Evolutionary conservation across 2,888 invertebrate species (phyloP).

Genomic region (Nymphalis c-album): DNA sequence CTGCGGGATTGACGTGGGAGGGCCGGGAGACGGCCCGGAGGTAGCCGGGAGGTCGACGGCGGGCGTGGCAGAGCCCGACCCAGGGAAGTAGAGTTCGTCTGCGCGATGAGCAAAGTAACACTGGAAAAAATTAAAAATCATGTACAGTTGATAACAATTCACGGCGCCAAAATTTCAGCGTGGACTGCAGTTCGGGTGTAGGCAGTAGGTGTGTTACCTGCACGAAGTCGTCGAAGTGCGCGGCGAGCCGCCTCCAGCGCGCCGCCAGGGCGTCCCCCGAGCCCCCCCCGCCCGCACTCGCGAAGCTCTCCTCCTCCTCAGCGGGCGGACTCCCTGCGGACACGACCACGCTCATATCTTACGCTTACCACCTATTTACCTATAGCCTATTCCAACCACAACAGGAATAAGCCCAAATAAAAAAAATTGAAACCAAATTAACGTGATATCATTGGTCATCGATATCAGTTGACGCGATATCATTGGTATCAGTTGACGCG

Average conservation of each 20-base stretch:
- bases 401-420: too few species aligned
- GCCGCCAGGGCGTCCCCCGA: slow-evolving; percentile 81
- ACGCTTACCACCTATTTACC: too few species aligned
- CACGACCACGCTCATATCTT: neutral
- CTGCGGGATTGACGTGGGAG: slow-evolving; percentile 19
- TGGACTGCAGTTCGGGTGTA: too few species aligned
- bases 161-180: too few species aligned
- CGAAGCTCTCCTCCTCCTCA: slow-evolving; percentile 64
- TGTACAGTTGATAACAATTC: too few species aligned
- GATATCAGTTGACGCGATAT: too few species aligned
- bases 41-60: slow-evolving; percentile 46
- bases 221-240: slow-evolving; percentile 94
- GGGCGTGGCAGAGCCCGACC: slow-evolving; percentile 50
- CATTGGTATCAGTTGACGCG: too few species aligned
- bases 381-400: too few species aligned
- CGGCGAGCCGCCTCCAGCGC: slow-evolving; percentile 88
- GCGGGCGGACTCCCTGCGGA: slow-evolving; percentile 40
- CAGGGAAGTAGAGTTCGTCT: slow-evolving; percentile 85
- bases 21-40: slow-evolving; percentile 23
- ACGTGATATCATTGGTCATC: too few species aligned
- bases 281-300: slow-evolving; percentile 43
- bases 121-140: slow-evolving; percentile 56
- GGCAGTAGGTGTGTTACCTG: slow-evolving; percentile 48
- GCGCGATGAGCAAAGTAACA: slow-evolving; percentile 91
- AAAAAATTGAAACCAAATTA: too few species aligned